phyloP scores from a whole-genome alignment of 2,113 vertebrate species.

The Sebastes fasciatus region DNA sequence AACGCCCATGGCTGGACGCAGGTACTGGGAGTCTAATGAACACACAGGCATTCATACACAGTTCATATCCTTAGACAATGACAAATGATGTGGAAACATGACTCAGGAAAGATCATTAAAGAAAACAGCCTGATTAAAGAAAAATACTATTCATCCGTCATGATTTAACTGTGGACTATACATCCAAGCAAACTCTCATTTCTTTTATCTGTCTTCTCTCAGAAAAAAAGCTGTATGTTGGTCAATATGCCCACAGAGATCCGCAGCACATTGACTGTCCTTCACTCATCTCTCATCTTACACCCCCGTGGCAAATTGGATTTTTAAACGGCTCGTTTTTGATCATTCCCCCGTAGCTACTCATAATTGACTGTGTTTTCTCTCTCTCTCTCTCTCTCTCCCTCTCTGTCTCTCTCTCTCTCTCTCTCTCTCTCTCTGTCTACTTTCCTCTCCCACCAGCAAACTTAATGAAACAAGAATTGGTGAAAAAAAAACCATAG shows the following conservation, averaged over 20 bases:
- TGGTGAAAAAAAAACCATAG: conserved; percentile 1
- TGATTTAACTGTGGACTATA: conserved; percentile 50
- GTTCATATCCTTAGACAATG: conserved; percentile 7
- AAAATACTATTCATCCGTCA: conserved; percentile 19
- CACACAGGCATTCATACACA: conserved; percentile 32
- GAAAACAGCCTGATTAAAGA: conserved; percentile 28
- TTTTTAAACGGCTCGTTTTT: conserved; percentile 76
- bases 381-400: conserved; percentile 23
- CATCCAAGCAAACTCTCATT: conserved; percentile 25
- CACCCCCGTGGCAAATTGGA: conserved; percentile 72
- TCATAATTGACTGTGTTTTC: conserved; percentile 66
- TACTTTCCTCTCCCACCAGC: conserved; percentile 19
- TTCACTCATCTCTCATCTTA: conserved; percentile 67
- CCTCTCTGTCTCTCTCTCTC: conserved; percentile 22
- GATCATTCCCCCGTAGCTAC: conserved; percentile 49
- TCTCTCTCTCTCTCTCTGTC: conserved; percentile 42
- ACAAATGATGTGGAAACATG: conserved; percentile 1
- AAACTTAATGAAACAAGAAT: conserved; percentile 71
- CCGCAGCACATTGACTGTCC: conserved; percentile 57
- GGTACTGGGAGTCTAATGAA: conserved; percentile 72
- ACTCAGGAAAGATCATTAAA: neutral
- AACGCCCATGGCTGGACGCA: conserved; percentile 76
- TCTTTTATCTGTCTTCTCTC: conserved; percentile 46
- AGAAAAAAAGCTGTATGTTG: conserved; percentile 20
- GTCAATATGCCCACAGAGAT: conserved; percentile 58